A percentile compares a stretch with the other conserved stretches of the same genome.
These are phyloP conservation scores for Lycophotia porphyrea DNA, from an alignment of 2,888 invertebrate genomes.

Conservation along the genomic window DNA sequence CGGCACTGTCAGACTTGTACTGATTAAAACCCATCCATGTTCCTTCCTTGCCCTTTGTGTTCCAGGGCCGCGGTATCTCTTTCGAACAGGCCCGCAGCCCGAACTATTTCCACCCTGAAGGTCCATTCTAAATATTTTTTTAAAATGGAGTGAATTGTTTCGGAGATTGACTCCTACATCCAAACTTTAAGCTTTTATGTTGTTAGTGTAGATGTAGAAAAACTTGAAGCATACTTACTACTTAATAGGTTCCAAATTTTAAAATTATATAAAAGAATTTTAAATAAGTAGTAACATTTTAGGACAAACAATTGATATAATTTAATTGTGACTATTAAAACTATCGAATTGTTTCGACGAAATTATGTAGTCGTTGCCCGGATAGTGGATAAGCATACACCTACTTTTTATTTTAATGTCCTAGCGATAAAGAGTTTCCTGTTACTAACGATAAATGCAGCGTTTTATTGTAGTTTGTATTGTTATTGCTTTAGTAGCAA, in stretches of 20 bases:
- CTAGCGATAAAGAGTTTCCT: slow-evolving; percentile 68
- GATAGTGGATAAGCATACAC: slow-evolving; percentile 55
- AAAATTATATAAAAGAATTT: not conserved
- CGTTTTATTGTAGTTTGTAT: slow-evolving; percentile 51
- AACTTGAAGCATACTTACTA: too few relatives aligned
- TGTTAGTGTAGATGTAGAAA: not conserved
- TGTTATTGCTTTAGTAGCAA: slow-evolving; percentile 6
- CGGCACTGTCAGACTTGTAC: too few relatives aligned
- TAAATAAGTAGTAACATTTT: not conserved
- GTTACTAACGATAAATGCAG: slow-evolving; percentile 58
- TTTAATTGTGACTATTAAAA: not conserved
- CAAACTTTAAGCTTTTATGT: not conserved
- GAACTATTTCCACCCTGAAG: not conserved
- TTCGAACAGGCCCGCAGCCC: too few relatives aligned
- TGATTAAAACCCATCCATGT: too few relatives aligned
- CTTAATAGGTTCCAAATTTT: not conserved
- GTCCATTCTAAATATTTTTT: not conserved
- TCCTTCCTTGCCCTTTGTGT: too few relatives aligned
- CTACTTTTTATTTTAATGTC: slow-evolving; percentile 51
- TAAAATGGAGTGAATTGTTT: not conserved
- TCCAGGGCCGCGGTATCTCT: too few relatives aligned
- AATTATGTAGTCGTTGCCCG: slow-evolving; percentile 55
- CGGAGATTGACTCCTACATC: not conserved
- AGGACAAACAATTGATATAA: not conserved
- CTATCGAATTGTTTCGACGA: slow-evolving; percentile 38